Base-by-base conservation (phyloP, 2,113 vertebrate genomes). In the Actenoides hombroni region DNA sequence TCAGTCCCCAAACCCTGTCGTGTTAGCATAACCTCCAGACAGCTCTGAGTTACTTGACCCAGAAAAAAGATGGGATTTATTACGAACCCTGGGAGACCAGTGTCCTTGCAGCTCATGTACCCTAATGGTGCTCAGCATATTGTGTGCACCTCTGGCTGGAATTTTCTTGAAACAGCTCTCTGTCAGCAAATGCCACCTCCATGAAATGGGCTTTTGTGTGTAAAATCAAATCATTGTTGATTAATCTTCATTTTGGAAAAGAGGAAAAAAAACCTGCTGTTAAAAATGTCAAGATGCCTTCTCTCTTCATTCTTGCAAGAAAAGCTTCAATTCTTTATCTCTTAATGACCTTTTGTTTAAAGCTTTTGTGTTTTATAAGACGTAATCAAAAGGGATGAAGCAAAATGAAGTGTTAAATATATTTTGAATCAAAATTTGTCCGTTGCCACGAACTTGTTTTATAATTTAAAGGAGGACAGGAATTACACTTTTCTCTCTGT, bases 1-100 rank as follows among this genome's bases (percentile, higher is more conserved):
- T 95, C 97, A 87, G 90, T 88, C 93, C 91, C 94, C 80, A 95
- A 67, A 91, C 77, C 95, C 68, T 0, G 53, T 71, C 1, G 40
- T 95, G 95, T 97, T 94, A 97, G 86, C 96, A 93, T 92, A 95
- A 95, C 97, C 96, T 93, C 92, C 94, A 96, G 95, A 96, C 92
- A 94, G 95, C 92, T 65, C 9, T 15, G 95, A 93, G 86, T 61
- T 94, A 91, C 96, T 92, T 96, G 96, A 97, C 96, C 96, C 96
- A 94, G 88, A 96, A 93, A 96, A 96, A 79, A 63, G 81, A 84
- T 40, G 53, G 81, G 91, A 92, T 96, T 95, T 94, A 91, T 96
- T 63, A 57, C 23, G 86, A 94, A 93, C 88, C 65, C 77, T 92
- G 81, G 67, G 91, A 96, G 86, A 80, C 40, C 24, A 1, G 54